Evolutionary conservation across 2,113 vertebrate species (phyloP).

Genomic region (Hypanus sabinus): DNA sequence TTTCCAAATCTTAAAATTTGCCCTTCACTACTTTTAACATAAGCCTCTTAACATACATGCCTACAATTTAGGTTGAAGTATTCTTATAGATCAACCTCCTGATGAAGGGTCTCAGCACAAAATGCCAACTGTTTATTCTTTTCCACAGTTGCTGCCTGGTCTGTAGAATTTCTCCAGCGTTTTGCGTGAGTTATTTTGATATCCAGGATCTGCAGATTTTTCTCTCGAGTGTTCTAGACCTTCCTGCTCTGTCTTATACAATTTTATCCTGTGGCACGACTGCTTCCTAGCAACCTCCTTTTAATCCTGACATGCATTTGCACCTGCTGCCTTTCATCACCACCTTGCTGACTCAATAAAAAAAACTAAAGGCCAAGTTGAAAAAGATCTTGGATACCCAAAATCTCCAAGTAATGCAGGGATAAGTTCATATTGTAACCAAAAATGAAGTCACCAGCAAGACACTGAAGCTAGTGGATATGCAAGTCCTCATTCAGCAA

Average conservation of each 20-base stretch:
- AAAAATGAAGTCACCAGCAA: too few species aligned
- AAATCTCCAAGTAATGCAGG: not conserved
- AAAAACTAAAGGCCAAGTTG: not conserved
- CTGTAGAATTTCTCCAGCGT: too few species aligned
- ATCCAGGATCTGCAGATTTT: too few species aligned
- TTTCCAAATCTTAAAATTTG: not conserved
- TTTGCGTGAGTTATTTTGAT: too few species aligned
- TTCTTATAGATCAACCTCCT: not conserved
- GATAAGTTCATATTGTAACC: not conserved
- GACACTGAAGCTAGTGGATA: too few species aligned
- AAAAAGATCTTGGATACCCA: not conserved
- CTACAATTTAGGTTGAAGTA: not conserved
- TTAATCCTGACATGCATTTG: not conserved
- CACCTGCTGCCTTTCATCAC: not conserved
- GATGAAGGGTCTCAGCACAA: too few species aligned
- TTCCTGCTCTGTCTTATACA: not conserved
- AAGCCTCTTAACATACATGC: not conserved
- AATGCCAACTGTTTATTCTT: too few species aligned
- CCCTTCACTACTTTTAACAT: not conserved
- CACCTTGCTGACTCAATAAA: not conserved
- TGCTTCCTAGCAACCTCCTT: not conserved
- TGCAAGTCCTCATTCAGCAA: too few species aligned
- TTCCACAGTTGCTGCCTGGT: too few species aligned
- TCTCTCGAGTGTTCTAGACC: too few species aligned
- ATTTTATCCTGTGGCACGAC: not conserved